Base-by-base conservation (phyloP, 2,113 vertebrate species). In the Limnothrissa miodon region DNA sequence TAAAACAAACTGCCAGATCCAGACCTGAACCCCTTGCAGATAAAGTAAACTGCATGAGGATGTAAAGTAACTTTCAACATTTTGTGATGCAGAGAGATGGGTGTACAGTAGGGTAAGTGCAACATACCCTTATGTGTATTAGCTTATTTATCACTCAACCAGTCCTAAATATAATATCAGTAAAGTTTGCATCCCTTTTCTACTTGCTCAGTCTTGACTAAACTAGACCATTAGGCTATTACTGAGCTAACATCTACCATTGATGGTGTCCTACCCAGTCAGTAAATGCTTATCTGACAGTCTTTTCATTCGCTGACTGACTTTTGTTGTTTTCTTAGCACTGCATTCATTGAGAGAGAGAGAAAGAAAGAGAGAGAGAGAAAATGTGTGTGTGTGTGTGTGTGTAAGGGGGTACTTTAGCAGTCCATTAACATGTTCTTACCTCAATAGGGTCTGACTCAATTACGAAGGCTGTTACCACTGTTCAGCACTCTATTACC, bases 401-500 rank as follows among this genome's bases (percentile, higher is more conserved):
- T 11, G 25, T 11, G 5, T 17, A 23, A 13, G 29, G 66, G 82
- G 86, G 79, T 80, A 85, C 82, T 88, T 90, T 81, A 81, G 85
- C 81, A 85, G n/a, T 80, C 87, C 83, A 89, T 88, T 88, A 88
- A 78, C 82, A 89, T 88, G 83, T 88, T 56, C 81, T 85, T 83
- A 36, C 81, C 86, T 86, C 88, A 82, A 88, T 84, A 88, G 83
- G 33, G 59, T 86, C 84, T 83, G 85, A 88, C 87, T 86, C 88
- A 83, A 82, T 89, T 89, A 86, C 85, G 51, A 4, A 36, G 78
- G 79, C 62, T 45, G 78, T 88, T 87, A 88, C 81, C 82, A 80
- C 79, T 44, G n/a, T 45, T 83, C 44, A 59, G 53, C 44, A 84
- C 70, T 87, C 45, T 62, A 84, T 85, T 85, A 80, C 44, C 82